Base-by-base conservation (phyloP, 2,113 vertebrate genomes). In the Lasiurus borealis region DNA sequence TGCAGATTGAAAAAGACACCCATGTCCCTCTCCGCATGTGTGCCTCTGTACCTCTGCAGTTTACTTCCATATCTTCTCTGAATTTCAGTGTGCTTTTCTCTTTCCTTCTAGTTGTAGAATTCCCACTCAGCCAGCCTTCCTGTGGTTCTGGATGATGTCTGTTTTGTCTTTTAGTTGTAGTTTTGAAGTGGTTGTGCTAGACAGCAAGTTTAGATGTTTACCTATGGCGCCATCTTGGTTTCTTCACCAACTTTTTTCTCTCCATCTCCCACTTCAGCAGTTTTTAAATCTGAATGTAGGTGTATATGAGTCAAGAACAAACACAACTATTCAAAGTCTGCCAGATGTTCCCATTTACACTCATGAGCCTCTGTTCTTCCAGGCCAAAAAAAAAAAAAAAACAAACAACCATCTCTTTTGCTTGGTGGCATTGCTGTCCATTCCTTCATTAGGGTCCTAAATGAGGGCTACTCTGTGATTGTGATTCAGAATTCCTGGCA, bases 401-500 rank as follows among this genome's bases (percentile, higher is more conserved):
- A 36, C 52, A 93, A 34, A 48, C 48, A 48, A 50, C 23, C 40
- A 25, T 78, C 27, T 57, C 15, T 72, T 69, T 54, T 78, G 29
- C 48, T 88, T 62, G 31, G n/a, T 14, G n/a, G 21, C 59, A 44
- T 64, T 76, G 69, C 46, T 59, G 21, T 16, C 3, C 16, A 31
- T 14, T 34, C 5, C 25, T 62, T 48, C 44, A 40, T 48, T 46
- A 40, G 12, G 19, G 23, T 57, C 23, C 66, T 75, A 71, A 12
- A 29, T 11, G 75, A 88, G 91, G 59, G 82, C 85, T 81, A 9
- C 71, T 91, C 84, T 94, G 84, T 81, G 71, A 82, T 25, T 57
- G 72, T 88, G 88, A 96, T 85, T 93, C 88, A 80, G 88, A 92
- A 92, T 92, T 68, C 48, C 86, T 94, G 85, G 75, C 92, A 40